These are phyloP conservation scores for Chydorus sphaericus DNA, from an alignment of 2,888 invertebrate genomes.

Conservation along the genomic window DNA sequence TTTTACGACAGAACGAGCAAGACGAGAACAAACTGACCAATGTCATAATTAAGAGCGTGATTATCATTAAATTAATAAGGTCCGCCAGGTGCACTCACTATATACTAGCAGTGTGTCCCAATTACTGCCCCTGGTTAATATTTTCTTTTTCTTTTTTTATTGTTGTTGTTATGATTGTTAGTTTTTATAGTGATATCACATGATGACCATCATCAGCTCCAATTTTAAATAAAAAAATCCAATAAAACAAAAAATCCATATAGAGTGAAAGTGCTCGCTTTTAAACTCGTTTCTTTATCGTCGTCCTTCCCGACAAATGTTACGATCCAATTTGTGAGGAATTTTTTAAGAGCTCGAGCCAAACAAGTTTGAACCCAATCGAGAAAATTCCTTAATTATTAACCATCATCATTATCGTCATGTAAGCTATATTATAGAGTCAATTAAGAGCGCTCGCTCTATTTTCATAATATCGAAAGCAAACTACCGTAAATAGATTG, in stretches of 20 bases:
- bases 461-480: no score
- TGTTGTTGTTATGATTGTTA: background rate
- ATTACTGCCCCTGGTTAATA: background rate
- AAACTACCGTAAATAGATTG: no score
- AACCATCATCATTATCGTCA: no score
- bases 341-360: background rate
- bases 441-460: no score
- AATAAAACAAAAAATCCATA: no score
- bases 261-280: background rate
- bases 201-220: no score
- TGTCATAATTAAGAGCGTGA: conserved; percentile 5
- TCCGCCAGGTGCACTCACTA: background rate
- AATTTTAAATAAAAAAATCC: no score
- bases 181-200: no score
- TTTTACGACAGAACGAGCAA: no score
- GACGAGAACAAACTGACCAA: background rate
- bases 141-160: background rate
- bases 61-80: no score
- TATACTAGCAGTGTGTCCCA: background rate
- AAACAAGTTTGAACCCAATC: conserved; percentile 3
- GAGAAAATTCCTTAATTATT: no score
- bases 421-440: no score
- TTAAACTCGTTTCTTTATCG: background rate
- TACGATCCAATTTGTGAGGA: conserved; percentile 1
- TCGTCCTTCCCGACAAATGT: background rate